phyloP scores from a whole-genome alignment of 2,797 vertebrate genomes.

The Acrossocheilus fasciatus region DNA sequence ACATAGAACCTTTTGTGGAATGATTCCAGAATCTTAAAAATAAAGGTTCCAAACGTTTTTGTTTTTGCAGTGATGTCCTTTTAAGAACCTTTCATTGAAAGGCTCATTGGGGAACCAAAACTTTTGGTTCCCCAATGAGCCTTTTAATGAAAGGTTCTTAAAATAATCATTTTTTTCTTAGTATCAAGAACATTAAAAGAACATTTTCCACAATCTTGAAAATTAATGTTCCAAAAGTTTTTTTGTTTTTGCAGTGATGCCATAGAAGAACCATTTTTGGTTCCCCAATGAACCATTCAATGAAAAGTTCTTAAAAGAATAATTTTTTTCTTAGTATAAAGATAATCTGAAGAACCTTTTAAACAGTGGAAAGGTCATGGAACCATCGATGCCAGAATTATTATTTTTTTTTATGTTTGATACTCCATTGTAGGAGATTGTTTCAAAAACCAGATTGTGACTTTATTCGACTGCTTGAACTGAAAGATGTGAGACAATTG shows the following conservation, averaged over 20 bases:
- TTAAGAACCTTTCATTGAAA: too few relatives aligned
- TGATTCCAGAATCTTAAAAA: too few relatives aligned
- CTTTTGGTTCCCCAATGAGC: too few relatives aligned
- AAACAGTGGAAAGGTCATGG: background rate
- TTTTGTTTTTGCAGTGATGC: background rate
- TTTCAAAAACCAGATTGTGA: background rate
- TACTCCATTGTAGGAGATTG: conserved; percentile 60
- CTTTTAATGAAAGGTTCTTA: too few relatives aligned
- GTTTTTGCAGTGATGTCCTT: too few relatives aligned
- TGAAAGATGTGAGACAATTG: background rate
- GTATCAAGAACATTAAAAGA: too few relatives aligned
- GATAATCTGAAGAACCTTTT: background rate
- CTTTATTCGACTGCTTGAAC: background rate
- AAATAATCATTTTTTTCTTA: too few relatives aligned
- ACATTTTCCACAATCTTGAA: background rate
- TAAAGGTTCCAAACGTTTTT: too few relatives aligned
- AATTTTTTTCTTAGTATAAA: background rate
- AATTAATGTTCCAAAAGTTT: too few relatives aligned
- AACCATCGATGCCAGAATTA: background rate
- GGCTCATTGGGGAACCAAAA: too few relatives aligned
- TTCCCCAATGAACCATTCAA: background rate
- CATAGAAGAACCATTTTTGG: background rate
- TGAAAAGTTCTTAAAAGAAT: background rate
- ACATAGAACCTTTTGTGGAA: background rate
- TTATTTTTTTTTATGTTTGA: background rate